A percentile compares a stretch with the other conserved stretches of the same genome.
Conservation (phyloP, 2,113 vertebrate species). For the Tenrec ecaudatus region DNA sequence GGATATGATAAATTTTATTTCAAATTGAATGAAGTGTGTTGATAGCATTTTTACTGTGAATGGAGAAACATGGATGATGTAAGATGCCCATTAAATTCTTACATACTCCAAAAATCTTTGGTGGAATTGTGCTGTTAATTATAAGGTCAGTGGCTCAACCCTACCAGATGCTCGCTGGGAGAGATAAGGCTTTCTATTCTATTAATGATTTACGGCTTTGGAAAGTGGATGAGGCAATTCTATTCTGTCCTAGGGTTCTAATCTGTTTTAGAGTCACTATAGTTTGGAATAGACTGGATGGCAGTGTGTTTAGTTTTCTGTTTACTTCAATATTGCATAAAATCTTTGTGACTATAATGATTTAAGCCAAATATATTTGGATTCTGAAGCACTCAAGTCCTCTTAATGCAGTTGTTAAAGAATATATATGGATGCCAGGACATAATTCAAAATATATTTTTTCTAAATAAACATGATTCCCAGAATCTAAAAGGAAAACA, state of each 20-base stretch:
- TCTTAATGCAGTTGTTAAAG: background rate
- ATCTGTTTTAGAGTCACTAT: too few relatives aligned
- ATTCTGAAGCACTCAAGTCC: background rate
- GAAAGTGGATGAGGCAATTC: too few relatives aligned
- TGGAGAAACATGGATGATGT: background rate
- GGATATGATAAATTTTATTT: background rate
- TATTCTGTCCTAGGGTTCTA: too few relatives aligned
- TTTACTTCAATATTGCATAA: background rate
- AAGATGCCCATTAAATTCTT: background rate
- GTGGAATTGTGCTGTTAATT: too few relatives aligned
- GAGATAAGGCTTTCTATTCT: too few relatives aligned
- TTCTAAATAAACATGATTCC: background rate
- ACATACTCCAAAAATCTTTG: background rate
- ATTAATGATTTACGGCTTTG: too few relatives aligned
- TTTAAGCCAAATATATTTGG: background rate
- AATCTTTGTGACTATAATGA: background rate
- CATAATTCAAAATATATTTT: conserved; percentile 1
- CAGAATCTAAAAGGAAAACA: background rate
- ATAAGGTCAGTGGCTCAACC: too few relatives aligned
- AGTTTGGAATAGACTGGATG: too few relatives aligned
- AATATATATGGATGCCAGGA: background rate
- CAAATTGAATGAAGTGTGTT: background rate
- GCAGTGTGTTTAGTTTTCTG: too few relatives aligned
- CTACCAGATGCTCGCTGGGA: too few relatives aligned
- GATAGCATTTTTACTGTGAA: background rate